Evolutionary conservation across 2,888 invertebrate genomes (phyloP).

Genomic region (Frankliniella intonsa): DNA sequence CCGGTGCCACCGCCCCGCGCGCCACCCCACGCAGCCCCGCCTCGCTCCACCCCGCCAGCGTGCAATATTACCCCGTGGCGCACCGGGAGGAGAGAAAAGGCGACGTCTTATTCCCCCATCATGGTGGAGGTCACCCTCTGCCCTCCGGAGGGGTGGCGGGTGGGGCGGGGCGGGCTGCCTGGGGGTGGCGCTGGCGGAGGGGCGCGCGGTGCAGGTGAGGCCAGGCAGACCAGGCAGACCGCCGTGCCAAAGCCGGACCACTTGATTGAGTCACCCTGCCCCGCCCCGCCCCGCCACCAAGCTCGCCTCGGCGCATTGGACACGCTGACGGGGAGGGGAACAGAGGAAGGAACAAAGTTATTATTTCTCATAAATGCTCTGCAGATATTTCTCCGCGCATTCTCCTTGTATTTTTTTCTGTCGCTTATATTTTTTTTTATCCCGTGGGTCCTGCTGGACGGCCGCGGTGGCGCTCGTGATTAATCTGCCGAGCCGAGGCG

Average conservation of each 20-base stretch:
- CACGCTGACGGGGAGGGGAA: background rate
- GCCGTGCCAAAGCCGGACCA: too few relatives aligned
- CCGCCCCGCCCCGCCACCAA: background rate
- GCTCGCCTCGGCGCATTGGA: background rate
- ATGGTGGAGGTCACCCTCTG: too few relatives aligned
- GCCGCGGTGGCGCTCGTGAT: too few relatives aligned
- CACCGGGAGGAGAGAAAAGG: background rate
- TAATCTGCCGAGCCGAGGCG: too few relatives aligned
- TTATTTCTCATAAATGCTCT: too few relatives aligned
- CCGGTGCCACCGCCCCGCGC: background rate
- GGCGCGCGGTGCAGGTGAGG: background rate
- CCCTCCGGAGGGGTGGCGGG: too few relatives aligned
- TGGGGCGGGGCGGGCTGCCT: too few relatives aligned
- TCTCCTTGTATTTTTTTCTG: too few relatives aligned
- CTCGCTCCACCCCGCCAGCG: background rate
- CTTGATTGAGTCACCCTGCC: background rate
- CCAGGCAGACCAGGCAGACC: background rate
- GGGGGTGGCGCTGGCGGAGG: background rate
- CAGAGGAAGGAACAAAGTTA: background rate
- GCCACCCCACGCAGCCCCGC: background rate
- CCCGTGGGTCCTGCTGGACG: too few relatives aligned
- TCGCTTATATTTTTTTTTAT: too few relatives aligned
- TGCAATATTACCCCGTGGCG: background rate
- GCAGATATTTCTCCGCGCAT: too few relatives aligned
- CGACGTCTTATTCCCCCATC: slow-evolving; percentile 3